Percentiles rank a stretch among this genome's conserved stretches.
Evolutionary conservation across 2,113 vertebrate species (phyloP).

Genomic region (Aptenodytes patagonicus): DNA sequence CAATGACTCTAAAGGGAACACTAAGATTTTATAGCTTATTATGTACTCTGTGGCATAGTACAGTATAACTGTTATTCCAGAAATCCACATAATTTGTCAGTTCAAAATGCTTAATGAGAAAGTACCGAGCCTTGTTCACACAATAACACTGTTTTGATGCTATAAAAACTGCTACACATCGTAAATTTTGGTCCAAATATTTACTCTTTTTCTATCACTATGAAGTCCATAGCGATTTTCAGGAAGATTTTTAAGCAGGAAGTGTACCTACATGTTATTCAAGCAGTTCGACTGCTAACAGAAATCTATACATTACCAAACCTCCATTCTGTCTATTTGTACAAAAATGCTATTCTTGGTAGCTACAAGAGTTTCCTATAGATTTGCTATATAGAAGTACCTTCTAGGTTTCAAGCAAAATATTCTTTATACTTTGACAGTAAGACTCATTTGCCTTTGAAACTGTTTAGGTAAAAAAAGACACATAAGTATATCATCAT

Average conservation of each 20-base stretch:
- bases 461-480: not conserved
- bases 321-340: not conserved
- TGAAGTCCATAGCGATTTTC: not conserved
- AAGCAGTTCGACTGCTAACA: not conserved
- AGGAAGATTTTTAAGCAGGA: not conserved
- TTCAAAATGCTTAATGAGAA: not conserved
- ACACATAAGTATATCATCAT: not conserved
- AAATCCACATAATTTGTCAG: not conserved
- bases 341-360: not conserved
- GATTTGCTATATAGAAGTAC: not conserved
- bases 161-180: not conserved
- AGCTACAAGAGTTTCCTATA: not conserved
- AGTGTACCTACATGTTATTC: not conserved
- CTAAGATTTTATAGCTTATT: not conserved
- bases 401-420: not conserved
- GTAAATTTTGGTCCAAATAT: not conserved
- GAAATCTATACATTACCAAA: not conserved
- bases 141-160: not conserved
- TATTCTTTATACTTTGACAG: not conserved
- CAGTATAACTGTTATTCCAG: not conserved
- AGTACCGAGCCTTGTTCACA: not conserved
- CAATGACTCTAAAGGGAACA: not conserved
- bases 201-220: not conserved
- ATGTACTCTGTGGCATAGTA: not conserved
- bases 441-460: not conserved